Conservation (phyloP, 37 sponge, comb jelly and placozoan genomes). For the Haliclona indistincta region DNA sequence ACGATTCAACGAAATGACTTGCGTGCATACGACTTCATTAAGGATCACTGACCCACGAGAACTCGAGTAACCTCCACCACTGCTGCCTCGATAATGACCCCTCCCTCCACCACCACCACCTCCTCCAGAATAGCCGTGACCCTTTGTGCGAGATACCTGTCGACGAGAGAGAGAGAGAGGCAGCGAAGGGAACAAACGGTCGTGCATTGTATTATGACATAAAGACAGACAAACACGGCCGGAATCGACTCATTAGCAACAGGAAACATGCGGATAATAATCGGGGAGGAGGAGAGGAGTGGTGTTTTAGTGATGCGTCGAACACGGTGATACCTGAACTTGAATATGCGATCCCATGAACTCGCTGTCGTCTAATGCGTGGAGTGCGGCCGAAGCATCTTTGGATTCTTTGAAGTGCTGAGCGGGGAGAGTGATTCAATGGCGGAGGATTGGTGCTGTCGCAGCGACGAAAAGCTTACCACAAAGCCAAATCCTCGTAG, state of each 20-base stretch:
- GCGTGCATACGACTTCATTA: not conserved
- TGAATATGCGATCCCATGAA: slow-evolving; percentile 33
- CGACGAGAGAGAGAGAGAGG: not conserved
- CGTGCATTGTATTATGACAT: not conserved
- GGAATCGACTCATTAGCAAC: not conserved
- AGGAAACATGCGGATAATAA: not conserved
- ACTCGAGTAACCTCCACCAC: no score
- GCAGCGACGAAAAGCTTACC: slow-evolving; percentile 28
- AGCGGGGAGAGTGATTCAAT: not conserved
- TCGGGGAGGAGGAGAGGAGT: not conserved
- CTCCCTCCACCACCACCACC: slow-evolving; percentile 52
- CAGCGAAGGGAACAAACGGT: not conserved
- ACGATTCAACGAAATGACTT: no score
- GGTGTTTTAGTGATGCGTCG: not conserved
- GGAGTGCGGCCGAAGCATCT: slow-evolving; percentile 48
- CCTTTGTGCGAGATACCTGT: slow-evolving; percentile 61
- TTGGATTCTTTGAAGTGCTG: slow-evolving; percentile 48
- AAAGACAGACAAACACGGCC: not conserved
- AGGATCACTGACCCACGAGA: no score
- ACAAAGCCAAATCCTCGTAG: slow-evolving; percentile 72
- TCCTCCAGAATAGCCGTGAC: slow-evolving; percentile 56
- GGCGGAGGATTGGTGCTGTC: not conserved
- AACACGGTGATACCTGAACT: slow-evolving; percentile 41
- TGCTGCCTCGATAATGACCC: slow-evolving; percentile 31
- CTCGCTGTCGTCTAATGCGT: slow-evolving; percentile 36